Evolutionary conservation across 2,888 invertebrate species (phyloP), one percentile per base, ranked within the genome.

Genomic region (Acrobasis suavella): DNA sequence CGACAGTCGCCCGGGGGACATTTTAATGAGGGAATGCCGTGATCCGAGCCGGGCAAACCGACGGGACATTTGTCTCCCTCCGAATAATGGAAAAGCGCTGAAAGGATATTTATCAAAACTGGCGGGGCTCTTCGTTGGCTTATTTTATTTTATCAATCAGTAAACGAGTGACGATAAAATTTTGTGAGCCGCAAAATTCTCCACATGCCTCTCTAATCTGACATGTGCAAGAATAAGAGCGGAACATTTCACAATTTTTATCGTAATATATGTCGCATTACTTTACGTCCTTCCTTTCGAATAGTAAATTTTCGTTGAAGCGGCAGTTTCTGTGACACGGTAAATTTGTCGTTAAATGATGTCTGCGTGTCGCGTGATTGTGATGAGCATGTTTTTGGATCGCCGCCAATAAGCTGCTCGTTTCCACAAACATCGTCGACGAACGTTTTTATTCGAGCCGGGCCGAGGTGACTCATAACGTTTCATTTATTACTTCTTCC

Each of bases 21-120:
- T 84, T 87, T 85, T 87, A 87, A 88, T 86, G 87, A 90, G 85
- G 78, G 84, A 86, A 87, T 85, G 83, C 78, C 86, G 85, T 85
- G 87, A 80, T 79, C 75, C 77, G 77, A 76, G 69, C 65, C 72
- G 72, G 72, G 69, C 68, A 66, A 72, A 72, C 78, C 78, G 80
- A 80, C 80, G 80, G 79, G 75, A 81, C 85, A 88, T 88, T 89
- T 85, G 86, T 87, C 88, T 87, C 79, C 77, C 82, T 75, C 75
- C 77, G 74, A 82, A 85, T 89, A 88, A 88, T 85, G 82, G 81
- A 76, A 83, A 81, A 81, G 81, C 78, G 82, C 72, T 83, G 84
- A 88, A 87, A 83, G 83, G 78, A 82, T 84, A 85, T 89, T 88
- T 85, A 87, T 89, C 87, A 87, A 84, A 87, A 83, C 81, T 72